Evolutionary conservation across 2,888 invertebrate genomes (phyloP), one percentile per base, ranked within the genome.

Genomic region (Drosophila merina): DNA sequence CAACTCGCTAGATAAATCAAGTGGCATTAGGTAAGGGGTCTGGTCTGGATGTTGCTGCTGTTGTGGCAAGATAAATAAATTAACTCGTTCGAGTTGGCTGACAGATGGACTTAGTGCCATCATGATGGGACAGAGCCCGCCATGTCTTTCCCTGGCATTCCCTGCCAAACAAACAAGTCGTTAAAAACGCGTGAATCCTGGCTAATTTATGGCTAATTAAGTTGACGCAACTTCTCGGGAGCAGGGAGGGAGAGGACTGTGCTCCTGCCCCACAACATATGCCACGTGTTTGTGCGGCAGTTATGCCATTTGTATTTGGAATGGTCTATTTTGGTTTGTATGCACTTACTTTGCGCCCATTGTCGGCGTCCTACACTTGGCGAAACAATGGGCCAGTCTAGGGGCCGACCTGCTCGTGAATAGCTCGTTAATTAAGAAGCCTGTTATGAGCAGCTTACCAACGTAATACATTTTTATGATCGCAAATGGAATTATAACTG

Each of bases 141-240:
- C 7, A 26, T 1, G 8, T 2, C 9, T 20, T 5, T n/a, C 12
- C 0, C 38, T 26, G 10, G 10, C 12, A 36, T 8, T 10, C 25
- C 14, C 45, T 10, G 56, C 10, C 33, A 31, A 57, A 59, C 64
- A 80, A 78, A 64, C 59, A 81, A 72, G 49, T 67, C 82, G 72
- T 86, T 70, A 76, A 83, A 82, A 76, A 55, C 57, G 55, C 74
- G 57, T 70, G 72, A 76, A 49, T 68, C 55, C 47, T 28, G 59
- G 50, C 67, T 79, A 76, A 80, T 76, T 79, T 76, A 83, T 70
- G 69, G 71, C 58, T 83, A 66, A 82, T 86, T 79, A 70, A 66
- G 72, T 63, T 63, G 63, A 60, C 64, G 47, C 51, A 75, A 66
- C 63, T 69, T 64, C 47, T 50, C 25, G 40, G 14, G 7, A 4